Base-by-base conservation (phyloP, 2,888 invertebrate species). In the Heteromyza rotundicornis region DNA sequence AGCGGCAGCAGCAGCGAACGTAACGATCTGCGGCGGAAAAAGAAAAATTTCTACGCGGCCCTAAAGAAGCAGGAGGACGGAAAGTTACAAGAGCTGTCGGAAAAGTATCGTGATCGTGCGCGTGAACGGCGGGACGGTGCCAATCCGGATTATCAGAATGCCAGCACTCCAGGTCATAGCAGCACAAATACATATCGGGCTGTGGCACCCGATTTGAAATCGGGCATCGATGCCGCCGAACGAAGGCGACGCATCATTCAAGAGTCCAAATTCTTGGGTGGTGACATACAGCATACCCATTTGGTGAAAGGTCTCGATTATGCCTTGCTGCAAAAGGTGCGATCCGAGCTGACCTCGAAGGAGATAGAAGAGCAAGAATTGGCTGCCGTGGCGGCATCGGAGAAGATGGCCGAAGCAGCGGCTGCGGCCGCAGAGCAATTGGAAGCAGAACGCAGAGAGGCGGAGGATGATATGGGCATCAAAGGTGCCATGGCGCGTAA, bases 251-350 rank as follows among this genome's bases (percentile, higher is more conserved):
- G 98, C 78, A 90, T 97, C 86, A 99, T 99, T 79, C 92, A 92
- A 86, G 98, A 99, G 84, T 99, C 99, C 0, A 99, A 99, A 85
- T 99, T 96, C 85, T 94, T 99, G 86, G 99, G 99, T 81, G 99
- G 99, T 88, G 99, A 99, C 84, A 98, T 99, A 94, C 98, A 99
- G 78, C 99, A 99, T 76, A 99, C 99, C 80, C 99, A 99, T 85
- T 96, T 99, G 87, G 99, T 99, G 72, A 99, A 99, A 85, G 99
- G 96, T 73, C 84, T 94, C 53, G 96, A 96, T 87, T 96, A 94
- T 82, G 95, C 96, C 0, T 84, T 96, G 56, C 82, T 96, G 61
- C 95, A 96, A 76, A 94, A 98, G 86, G 95, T 95, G 0, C 89
- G 97, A 52, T 96, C 96, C 68, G 98, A 99, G 83, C 95, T 98